Base-by-base conservation (phyloP, 2,888 invertebrate genomes). In the Herminia tarsipennalis region DNA sequence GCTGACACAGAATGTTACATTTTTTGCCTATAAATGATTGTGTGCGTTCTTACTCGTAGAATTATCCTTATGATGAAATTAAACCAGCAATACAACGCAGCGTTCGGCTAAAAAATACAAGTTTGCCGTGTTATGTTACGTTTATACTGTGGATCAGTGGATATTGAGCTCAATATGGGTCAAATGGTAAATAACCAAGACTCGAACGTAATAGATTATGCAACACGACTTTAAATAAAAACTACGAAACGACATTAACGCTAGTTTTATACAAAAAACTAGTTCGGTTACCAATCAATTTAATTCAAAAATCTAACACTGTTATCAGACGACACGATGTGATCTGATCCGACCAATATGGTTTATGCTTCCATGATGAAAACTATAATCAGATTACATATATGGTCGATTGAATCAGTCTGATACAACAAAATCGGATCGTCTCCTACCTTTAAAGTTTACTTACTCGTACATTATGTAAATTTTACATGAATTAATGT, bases 121-220 rank as follows among this genome's bases (percentile, higher is more conserved):
- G 68, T 59, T 64, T 56, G 38, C 68, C 70, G 67, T 66, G 66
- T 59, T 55, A 50, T 45, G 40, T 59, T 61, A 70, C 59, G 56
- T 52, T 58, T 61, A 44, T 56, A 60, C 51, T 60, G 56, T 70
- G 67, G 66, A 68, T 61, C 63, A 65, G 47, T 66, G 53, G 45
- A 29, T 57, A 76, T 70, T 53, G 61, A 60, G 75, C 64, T 21
- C 72, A 66, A 69, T 68, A 56, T 65, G 64, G 69, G 70, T 75
- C 66, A 64, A 46, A 45, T 61, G 32, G 44, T 56, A 60, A 60
- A 51, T 46, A 59, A 62, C 59, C 50, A 37, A 64, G 30, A 42
- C 12, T 35, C 17, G 24, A 17, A 56, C 60, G 61, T 66, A 70
- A 72, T 66, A 52, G 34, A 36, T 75, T 70, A 70, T 33, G 47